These are phyloP conservation scores for Trichoplusia ni DNA, from an alignment of 1,140 invertebrate genomes.

Conservation along the genomic window DNA sequence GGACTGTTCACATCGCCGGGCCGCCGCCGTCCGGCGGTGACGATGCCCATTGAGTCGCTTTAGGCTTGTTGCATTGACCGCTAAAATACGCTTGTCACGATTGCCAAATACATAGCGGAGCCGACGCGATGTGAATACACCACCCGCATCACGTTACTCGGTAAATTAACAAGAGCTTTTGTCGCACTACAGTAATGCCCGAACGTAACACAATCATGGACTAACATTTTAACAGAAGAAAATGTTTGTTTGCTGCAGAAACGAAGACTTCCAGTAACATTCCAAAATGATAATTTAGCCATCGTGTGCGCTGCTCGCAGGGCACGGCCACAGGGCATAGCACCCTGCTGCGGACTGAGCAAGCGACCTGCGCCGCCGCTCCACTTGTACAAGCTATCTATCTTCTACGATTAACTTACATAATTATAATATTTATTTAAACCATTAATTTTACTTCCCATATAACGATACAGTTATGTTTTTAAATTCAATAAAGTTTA, in stretches of 20 bases:
- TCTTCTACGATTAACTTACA: constrained; percentile 19
- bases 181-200: constrained; percentile 24
- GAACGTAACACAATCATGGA: constrained; percentile 22
- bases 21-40: background rate
- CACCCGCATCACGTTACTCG: constrained; percentile 22
- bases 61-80: constrained; percentile 16
- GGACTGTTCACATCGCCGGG: constrained; percentile 28
- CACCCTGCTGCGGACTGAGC: constrained; percentile 19
- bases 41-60: background rate
- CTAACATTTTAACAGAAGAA: constrained; percentile 53
- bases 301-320: constrained; percentile 43
- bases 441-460: constrained; percentile 46
- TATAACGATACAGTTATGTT: constrained; percentile 63
- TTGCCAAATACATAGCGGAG: constrained; percentile 22
- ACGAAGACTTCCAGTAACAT: constrained; percentile 74
- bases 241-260: constrained; percentile 74
- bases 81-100: constrained; percentile 14
- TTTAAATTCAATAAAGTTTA: constrained; percentile 72
- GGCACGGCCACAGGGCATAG: constrained; percentile 36
- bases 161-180: constrained; percentile 22
- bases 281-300: constrained; percentile 70
- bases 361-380: constrained; percentile 12
- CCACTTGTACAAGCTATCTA: constrained; percentile 22
- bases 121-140: constrained; percentile 17
- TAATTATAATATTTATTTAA: constrained; percentile 45